A percentile compares a stretch with the other conserved stretches of the same genome.
Conservation (phyloP, 2,888 invertebrate genomes). For the Bombylius discolor region DNA sequence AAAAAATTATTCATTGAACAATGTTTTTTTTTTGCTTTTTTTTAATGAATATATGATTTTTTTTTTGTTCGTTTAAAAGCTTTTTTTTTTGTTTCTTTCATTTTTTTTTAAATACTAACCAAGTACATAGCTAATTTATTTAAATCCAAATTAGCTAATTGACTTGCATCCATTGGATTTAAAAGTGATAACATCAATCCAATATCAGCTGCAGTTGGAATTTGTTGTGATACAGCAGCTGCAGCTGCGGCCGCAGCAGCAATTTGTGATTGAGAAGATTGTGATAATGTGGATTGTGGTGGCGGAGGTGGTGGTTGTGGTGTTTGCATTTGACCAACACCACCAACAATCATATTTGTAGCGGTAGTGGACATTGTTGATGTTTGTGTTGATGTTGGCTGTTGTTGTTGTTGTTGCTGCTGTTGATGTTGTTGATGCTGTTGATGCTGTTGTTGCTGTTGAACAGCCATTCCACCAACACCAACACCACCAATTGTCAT, state of each 20-base stretch:
- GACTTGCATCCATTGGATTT: constrained; percentile 40
- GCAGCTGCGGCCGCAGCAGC: constrained; percentile 13
- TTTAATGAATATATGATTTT: too few species aligned
- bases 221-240: constrained; percentile 24
- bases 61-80: too few species aligned
- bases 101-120: constrained; percentile 42
- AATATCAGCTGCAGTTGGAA: constrained; percentile 37
- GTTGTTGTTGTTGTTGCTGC: constrained; percentile 20
- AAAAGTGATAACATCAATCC: constrained; percentile 36
- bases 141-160: constrained; percentile 59
- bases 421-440: constrained; percentile 21
- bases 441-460: constrained; percentile 20
- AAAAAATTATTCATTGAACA: too few species aligned
- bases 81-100: neutral
- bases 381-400: constrained; percentile 18
- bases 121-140: constrained; percentile 61
- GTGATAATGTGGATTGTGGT: constrained; percentile 24
- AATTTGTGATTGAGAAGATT: constrained; percentile 4
- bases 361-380: neutral
- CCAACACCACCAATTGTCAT: constrained; percentile 4
- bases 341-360: constrained; percentile 4
- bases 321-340: neutral
- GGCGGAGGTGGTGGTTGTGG: constrained; percentile 13
- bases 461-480: constrained; percentile 1
- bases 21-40: too few species aligned